Evolutionary conservation across 1,140 invertebrate genomes (phyloP).

Genomic region (Hycleus phaleratus): DNA sequence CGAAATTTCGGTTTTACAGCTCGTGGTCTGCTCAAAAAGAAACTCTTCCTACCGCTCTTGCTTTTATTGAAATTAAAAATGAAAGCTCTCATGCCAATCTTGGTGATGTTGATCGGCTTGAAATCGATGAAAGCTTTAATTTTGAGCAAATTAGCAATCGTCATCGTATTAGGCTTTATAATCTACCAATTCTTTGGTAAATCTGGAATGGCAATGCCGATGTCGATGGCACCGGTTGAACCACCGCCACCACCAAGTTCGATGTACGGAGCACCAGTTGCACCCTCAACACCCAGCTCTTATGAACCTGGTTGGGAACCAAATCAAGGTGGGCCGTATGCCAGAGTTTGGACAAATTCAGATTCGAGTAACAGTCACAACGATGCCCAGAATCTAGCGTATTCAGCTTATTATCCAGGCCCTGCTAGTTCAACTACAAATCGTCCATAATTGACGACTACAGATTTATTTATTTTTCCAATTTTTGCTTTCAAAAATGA

Average conservation of each 20-base stretch:
- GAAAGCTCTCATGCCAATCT: constrained; percentile 74
- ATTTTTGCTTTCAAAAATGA: too few species aligned
- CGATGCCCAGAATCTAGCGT: constrained; percentile 60
- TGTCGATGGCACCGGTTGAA: constrained; percentile 44
- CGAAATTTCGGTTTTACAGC: constrained; percentile 40
- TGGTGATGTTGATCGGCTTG: constrained; percentile 65
- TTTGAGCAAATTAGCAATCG: constrained; percentile 71
- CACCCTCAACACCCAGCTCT: constrained; percentile 54
- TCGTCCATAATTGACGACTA: constrained; percentile 1
- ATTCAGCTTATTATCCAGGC: constrained; percentile 66
- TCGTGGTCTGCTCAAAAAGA: constrained; percentile 65
- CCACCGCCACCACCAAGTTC: constrained; percentile 45
- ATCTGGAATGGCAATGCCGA: constrained; percentile 58
- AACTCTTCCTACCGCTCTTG: constrained; percentile 67
- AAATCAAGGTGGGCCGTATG: constrained; percentile 58
- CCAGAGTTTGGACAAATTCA: constrained; percentile 61
- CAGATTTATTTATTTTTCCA: too few species aligned
- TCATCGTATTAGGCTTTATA: constrained; percentile 70
- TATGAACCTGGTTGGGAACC: constrained; percentile 65
- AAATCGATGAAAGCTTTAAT: constrained; percentile 77
- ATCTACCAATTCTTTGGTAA: constrained; percentile 66
- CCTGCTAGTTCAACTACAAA: constrained; percentile 25
- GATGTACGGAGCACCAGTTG: constrained; percentile 51
- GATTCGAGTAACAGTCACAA: constrained; percentile 36
- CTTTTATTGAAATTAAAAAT: constrained; percentile 73